Conservation (phyloP, 2,113 vertebrate species). For the Chionis minor region DNA sequence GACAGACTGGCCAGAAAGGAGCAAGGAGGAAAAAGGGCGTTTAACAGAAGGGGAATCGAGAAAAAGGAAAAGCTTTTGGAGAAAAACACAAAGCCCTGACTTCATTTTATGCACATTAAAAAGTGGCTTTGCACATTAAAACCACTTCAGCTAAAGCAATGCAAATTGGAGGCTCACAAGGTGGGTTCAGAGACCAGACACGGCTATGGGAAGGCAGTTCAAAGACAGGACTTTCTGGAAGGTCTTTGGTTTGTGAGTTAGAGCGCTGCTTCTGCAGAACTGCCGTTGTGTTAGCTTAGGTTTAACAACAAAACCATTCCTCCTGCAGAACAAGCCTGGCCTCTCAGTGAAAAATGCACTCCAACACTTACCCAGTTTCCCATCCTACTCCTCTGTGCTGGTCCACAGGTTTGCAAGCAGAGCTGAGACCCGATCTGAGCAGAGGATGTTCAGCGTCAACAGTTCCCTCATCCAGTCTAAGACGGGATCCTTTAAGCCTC, state of each 20-base stretch:
- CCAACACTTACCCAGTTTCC: not conserved
- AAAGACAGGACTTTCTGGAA: not conserved
- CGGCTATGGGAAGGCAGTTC: not conserved
- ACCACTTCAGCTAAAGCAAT: not conserved
- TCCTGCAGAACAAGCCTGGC: not conserved
- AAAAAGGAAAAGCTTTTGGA: not conserved
- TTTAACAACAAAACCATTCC: not conserved
- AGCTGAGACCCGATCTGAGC: not conserved
- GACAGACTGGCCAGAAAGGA: not conserved
- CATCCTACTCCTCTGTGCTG: not conserved
- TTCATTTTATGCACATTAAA: not conserved
- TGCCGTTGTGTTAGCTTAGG: not conserved
- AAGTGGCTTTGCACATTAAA: not conserved
- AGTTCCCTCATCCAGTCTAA: not conserved
- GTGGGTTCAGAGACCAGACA: not conserved
- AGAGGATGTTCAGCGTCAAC: not conserved
- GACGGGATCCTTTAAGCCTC: not conserved
- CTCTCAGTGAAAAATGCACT: not conserved
- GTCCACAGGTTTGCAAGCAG: not conserved
- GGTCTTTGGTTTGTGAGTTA: not conserved
- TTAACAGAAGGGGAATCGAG: not conserved
- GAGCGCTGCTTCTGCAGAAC: not conserved
- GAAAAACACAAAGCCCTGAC: not conserved
- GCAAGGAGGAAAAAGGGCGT: rapidly evolving
- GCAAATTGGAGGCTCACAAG: not conserved